phyloP scores from a whole-genome alignment of 2,797 vertebrate species.

The Pseudotriccus pelzelni region DNA sequence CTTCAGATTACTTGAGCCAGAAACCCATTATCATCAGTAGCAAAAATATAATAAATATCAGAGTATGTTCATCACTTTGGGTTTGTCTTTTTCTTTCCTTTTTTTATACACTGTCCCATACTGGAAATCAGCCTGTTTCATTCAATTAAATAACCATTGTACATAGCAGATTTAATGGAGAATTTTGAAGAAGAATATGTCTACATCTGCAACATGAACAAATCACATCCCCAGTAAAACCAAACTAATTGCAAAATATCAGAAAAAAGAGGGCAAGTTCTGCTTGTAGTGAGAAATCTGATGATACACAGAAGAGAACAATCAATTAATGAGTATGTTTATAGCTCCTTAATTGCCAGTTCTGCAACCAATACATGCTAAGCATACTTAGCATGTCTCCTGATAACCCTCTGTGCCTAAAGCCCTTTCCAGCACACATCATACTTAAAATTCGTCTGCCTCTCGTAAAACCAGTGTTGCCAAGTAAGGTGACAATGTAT shows the following conservation, averaged over 20 bases:
- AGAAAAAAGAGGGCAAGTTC: neutral
- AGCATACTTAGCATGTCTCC: neutral
- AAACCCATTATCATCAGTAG: neutral
- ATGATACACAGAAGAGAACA: neutral
- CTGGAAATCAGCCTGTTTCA: neutral
- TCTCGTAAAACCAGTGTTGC: neutral
- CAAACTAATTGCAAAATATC: neutral
- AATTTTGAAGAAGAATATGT: neutral
- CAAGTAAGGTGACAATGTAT: neutral
- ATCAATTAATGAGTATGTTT: neutral
- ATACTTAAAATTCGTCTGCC: neutral
- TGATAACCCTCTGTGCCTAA: neutral
- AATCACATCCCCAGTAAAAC: neutral
- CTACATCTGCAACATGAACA: neutral
- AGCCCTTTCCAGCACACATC: neutral
- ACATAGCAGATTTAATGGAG: neutral
- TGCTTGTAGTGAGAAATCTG: neutral
- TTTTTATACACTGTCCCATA: neutral
- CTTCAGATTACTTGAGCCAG: neutral
- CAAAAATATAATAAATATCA: neutral
- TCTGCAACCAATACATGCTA: neutral
- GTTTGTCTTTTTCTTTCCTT: neutral
- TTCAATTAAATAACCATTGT: neutral
- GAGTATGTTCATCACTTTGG: neutral
- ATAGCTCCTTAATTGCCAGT: neutral